Base-by-base conservation (phyloP, 2,113 vertebrate species). In the Megalops atlanticus region DNA sequence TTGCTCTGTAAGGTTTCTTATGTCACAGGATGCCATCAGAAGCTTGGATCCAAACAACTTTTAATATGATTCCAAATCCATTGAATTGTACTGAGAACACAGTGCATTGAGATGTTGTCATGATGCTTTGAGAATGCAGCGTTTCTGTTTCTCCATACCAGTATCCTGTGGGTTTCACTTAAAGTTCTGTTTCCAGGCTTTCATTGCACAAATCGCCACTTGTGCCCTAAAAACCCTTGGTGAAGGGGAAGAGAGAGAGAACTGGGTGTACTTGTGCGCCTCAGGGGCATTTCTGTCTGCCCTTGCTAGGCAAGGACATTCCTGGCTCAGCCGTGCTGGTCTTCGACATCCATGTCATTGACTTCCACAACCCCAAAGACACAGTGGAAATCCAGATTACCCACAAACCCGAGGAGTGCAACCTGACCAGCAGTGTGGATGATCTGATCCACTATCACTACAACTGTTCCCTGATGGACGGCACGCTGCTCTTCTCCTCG, bases 331-430 rank as follows among this genome's bases (percentile, higher is more conserved):
- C 97, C 0, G 96, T 97, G 69, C 92, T 99, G 21, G 85, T 98
- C 84, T 99, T 99, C 0, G 93, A 99, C 0, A 89, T 99, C 39
- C 95, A 96, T 0, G 0, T 99, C 86, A 90, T 99, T 0, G 98
- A 99, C 85, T 98, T 99, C 90, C 98, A 99, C 93, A 99, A 99
- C 89, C 97, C 98, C 0, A 89, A 27, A 0, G 98, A 99, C 87
- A 71, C 83, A 0, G 95, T 99, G 88, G 91, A 92, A 35, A 88
- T 97, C 0, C 81, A 93, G 88, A 90, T 94, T 0, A 87, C 88
- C 43, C 88, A 88, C 88, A 94, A 86, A 76, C 96, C 97, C 0
- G 90, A 93, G 75, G 81, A 68, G 74, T 99, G 98, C 84, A 98
- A 96, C 0, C 15, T 90, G 79, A 97, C 95, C 31, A 89, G 94